A percentile compares a stretch with the other conserved stretches of the same genome.
phyloP scores from a whole-genome alignment of 1,140 invertebrate species.

The Mizuhopecten yessoensis region DNA sequence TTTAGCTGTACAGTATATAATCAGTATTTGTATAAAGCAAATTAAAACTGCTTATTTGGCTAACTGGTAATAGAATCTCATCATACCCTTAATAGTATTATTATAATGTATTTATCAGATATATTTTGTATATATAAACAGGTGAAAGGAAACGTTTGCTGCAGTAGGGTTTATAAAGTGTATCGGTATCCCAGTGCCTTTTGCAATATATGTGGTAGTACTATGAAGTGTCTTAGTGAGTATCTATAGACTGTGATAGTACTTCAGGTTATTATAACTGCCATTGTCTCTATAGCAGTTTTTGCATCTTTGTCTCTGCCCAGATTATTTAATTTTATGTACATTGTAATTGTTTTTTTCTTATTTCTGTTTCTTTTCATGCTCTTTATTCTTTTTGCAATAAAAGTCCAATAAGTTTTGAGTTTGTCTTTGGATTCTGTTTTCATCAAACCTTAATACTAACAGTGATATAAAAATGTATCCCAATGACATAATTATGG shows the following conservation, averaged over 20 bases:
- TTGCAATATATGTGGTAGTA: neutral
- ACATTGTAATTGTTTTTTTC: neutral
- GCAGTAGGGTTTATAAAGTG: too few species aligned
- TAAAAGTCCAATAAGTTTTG: constrained; percentile 40
- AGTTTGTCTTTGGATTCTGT: neutral
- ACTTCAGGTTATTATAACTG: neutral
- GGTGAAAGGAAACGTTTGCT: neutral
- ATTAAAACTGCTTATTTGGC: too few species aligned
- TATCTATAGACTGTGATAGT: neutral
- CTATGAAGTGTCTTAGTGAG: neutral
- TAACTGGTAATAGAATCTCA: neutral
- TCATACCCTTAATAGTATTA: neutral
- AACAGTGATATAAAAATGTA: too few species aligned
- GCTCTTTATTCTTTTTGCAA: constrained; percentile 34
- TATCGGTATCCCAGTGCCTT: neutral
- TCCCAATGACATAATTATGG: too few species aligned
- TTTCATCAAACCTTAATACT: too few species aligned
- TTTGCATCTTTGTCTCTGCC: neutral
- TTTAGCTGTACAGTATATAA: too few species aligned
- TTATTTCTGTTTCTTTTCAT: neutral
- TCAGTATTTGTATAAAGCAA: too few species aligned
- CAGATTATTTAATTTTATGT: neutral
- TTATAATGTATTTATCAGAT: neutral
- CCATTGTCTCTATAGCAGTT: neutral
- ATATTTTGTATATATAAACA: neutral